Evolutionary conservation across 2,888 invertebrate species (phyloP).

Genomic region (Unio delphinus): DNA sequence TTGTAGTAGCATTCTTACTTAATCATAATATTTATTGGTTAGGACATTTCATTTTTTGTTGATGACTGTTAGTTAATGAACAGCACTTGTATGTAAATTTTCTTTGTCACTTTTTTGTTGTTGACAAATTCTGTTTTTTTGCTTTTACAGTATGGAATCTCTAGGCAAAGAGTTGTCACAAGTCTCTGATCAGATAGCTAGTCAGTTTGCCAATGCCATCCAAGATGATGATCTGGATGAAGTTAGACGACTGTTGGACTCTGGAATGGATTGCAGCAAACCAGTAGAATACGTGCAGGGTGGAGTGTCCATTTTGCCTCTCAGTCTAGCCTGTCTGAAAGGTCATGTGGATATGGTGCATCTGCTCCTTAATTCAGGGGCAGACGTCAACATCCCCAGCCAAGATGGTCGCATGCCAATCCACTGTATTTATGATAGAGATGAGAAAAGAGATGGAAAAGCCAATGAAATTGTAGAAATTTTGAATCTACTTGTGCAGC

Average conservation of each 20-base stretch:
- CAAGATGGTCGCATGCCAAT: constrained; percentile 55
- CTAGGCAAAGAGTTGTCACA: too few relatives aligned
- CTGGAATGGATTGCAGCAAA: constrained; percentile 3
- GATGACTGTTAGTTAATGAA: too few relatives aligned
- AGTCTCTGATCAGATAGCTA: too few relatives aligned
- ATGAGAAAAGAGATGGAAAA: constrained; percentile 41
- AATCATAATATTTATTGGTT: too few relatives aligned
- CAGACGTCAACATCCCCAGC: constrained; percentile 39
- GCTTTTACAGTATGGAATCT: too few relatives aligned
- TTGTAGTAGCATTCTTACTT: too few relatives aligned
- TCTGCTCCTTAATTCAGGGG: constrained; percentile 39
- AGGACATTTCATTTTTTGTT: too few relatives aligned
- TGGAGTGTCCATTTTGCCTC: constrained; percentile 23
- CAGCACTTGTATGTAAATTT: too few relatives aligned
- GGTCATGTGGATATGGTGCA: constrained; percentile 41
- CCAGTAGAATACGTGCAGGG: constrained; percentile 1
- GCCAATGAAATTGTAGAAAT: constrained; percentile 42
- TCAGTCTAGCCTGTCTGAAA: constrained; percentile 47
- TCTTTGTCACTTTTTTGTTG: too few relatives aligned
- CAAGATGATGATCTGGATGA: too few relatives aligned
- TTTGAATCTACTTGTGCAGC: constrained; percentile 39
- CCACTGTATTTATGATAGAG: constrained; percentile 50
- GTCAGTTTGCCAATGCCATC: too few relatives aligned
- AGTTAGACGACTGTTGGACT: neutral
- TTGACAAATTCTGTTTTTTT: too few relatives aligned